Conservation (phyloP, 2,797 vertebrate genomes). For the Myiotriccus ornatus region DNA sequence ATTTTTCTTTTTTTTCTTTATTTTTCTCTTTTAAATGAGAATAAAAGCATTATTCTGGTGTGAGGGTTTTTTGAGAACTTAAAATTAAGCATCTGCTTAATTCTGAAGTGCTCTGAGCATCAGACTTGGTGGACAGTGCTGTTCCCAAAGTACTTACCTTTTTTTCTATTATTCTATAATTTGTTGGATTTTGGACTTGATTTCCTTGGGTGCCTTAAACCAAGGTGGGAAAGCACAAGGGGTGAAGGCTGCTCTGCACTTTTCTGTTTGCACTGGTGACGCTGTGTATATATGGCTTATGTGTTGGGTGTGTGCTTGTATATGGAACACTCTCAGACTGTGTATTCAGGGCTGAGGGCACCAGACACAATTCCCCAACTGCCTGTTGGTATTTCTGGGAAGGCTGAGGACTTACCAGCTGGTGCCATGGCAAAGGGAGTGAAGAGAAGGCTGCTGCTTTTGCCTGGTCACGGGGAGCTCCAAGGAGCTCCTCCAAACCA, state of each 20-base stretch:
- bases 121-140: background rate
- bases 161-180: background rate
- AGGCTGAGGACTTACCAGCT: background rate
- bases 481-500: background rate
- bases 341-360: background rate
- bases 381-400: background rate
- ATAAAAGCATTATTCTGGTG: background rate
- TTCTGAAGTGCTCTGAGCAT: background rate
- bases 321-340: rapidly evolving
- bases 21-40: background rate
- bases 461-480: background rate
- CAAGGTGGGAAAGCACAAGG: background rate
- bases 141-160: background rate
- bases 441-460: background rate
- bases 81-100: background rate
- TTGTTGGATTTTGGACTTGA: background rate
- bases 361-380: background rate
- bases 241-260: background rate
- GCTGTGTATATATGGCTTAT: background rate
- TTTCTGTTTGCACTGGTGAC: background rate
- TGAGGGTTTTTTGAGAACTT: background rate
- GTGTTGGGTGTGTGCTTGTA: background rate
- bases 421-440: background rate
- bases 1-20: too few species aligned
- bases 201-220: background rate